Base-by-base conservation (phyloP, 2,113 vertebrate species). In the Aptenodytes forsteri region DNA sequence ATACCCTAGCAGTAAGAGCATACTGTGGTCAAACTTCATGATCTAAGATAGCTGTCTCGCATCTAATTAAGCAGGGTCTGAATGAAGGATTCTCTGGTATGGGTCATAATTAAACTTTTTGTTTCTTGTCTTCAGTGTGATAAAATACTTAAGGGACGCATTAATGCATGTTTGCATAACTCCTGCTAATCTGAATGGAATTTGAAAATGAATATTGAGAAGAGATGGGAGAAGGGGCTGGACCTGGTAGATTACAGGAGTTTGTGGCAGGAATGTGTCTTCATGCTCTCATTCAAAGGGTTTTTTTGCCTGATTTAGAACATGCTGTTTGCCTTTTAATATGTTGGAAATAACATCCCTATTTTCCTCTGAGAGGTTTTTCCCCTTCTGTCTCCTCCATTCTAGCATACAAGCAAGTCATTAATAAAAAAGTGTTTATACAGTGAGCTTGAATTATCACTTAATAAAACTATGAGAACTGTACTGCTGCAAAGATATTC, bases 91-190 rank as follows among this genome's bases (percentile, higher is more conserved):
- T 89, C 44, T 75, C 71, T 7, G 4, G 50, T 88, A 88, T 55
- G 59, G 89, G 85, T 96, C 73, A 49, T 89, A 95, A 94, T 46
- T 94, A 93, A 88, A 93, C 62, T 88, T 96, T 91, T 93, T 94
- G 76, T 83, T 96, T 96, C 79, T 91, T 10, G 4, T 93, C 55
- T 77, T 94, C 67, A 62, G 21, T 80, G 66, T 93, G 82, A 88
- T 93, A 87, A 92, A 96, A 93, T 81, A 67, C 82, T 90, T 94
- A 50, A 87, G 84, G 36, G 83, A 67, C 42, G n/a, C 32, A 83
- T 72, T 76, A 76, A 85, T 66, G 59, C 62, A 40, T 89, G 82
- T 96, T 96, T 96, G 70, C 1, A 0, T 85, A 89, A 77, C 82
- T 95, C 44, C 70, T 79, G 67, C 62, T 96, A 83, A 85, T 93